A percentile compares a stretch with the other conserved stretches of the same genome.
These are phyloP conservation scores for Uropetala carovei DNA, from an alignment of 2,888 invertebrate species.

Conservation along the genomic window DNA sequence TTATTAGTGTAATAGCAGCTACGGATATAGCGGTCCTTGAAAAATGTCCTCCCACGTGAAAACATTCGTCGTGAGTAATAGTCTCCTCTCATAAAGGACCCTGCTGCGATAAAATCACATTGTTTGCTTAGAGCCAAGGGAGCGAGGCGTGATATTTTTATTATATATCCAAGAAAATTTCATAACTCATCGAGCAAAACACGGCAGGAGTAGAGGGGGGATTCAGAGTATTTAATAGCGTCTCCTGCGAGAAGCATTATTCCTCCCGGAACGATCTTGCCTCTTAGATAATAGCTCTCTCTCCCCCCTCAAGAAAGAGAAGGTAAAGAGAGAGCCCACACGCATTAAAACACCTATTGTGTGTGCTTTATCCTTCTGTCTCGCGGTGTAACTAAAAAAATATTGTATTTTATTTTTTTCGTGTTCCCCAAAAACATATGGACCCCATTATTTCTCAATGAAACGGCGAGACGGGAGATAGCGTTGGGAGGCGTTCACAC, in stretches of 20 bases:
- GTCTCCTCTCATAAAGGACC: constrained; percentile 3
- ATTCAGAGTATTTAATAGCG: constrained; percentile 41
- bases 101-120: constrained; percentile 44
- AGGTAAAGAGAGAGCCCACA: constrained; percentile 34
- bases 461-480: constrained; percentile 36
- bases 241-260: constrained; percentile 30
- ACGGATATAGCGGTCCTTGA: not conserved
- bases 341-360: constrained; percentile 61
- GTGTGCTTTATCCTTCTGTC: not conserved
- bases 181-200: constrained; percentile 40
- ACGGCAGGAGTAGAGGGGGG: constrained; percentile 14
- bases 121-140: constrained; percentile 21
- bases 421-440: constrained; percentile 34
- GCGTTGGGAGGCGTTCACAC: not conserved
- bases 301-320: not conserved
- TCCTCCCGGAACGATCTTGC: constrained; percentile 21
- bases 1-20: constrained; percentile 28
- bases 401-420: not conserved
- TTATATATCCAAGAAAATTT: constrained; percentile 43
- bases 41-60: constrained; percentile 28
- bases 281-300: constrained; percentile 48
- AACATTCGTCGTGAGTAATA: constrained; percentile 36
- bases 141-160: constrained; percentile 29
- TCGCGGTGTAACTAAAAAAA: not conserved
- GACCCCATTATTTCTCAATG: constrained; percentile 63